Percentiles rank a stretch among this genome's conserved stretches.
phyloP scores from a whole-genome alignment of 2,113 vertebrate genomes.

The Crotalus viridis region DNA sequence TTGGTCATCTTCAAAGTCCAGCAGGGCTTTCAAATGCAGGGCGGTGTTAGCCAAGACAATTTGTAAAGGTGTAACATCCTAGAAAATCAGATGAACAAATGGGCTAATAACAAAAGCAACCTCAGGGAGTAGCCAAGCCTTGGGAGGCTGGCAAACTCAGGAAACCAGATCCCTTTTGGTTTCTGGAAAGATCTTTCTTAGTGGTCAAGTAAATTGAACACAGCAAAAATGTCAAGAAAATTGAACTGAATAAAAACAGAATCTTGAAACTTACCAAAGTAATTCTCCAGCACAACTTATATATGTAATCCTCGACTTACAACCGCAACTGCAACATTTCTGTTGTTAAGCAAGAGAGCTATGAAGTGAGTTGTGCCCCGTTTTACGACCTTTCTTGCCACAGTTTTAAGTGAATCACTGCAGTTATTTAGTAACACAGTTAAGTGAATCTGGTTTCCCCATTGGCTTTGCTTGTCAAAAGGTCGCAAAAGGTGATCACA shows the following conservation, averaged over 20 bases:
- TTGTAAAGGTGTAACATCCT: conserved; percentile 82
- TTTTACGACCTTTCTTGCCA: neutral
- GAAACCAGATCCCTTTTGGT: neutral
- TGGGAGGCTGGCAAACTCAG: neutral
- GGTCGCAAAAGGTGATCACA: neutral
- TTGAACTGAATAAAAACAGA: neutral
- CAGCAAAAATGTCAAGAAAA: neutral
- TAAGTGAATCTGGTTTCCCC: neutral
- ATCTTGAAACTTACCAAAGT: neutral
- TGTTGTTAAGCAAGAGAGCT: neutral
- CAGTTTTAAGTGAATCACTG: neutral
- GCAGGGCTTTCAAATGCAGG: conserved; percentile 83
- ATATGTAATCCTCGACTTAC: neutral
- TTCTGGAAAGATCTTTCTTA: neutral
- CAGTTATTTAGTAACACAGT: neutral
- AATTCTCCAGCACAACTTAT: neutral
- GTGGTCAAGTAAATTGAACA: neutral
- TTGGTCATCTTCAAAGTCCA: conserved; percentile 77
- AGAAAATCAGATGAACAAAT: neutral
- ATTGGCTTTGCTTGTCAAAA: neutral
- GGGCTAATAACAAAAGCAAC: neutral
- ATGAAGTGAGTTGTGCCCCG: neutral
- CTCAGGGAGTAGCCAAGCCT: neutral
- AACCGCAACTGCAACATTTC: neutral
- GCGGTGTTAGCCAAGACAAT: conserved; percentile 88